Evolutionary conservation across 2,888 invertebrate genomes (phyloP).

Genomic region (Tinea trinotella): DNA sequence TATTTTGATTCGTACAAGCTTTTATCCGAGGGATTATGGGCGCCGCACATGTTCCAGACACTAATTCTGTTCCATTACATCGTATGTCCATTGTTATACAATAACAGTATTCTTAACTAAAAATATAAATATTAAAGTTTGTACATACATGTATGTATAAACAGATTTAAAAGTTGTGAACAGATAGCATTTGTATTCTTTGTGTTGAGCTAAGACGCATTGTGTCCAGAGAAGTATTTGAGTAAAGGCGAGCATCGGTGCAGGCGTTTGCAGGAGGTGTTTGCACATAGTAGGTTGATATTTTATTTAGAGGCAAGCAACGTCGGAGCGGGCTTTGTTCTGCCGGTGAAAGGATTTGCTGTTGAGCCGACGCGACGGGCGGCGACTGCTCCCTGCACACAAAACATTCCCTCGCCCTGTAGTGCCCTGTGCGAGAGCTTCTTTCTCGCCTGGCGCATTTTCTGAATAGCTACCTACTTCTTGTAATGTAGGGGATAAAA

Average conservation of each 20-base stretch:
- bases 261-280: slow-evolving; percentile 14
- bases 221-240: slow-evolving; percentile 13
- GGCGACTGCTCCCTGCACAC: slow-evolving; percentile 10
- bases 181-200: not conserved
- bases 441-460: slow-evolving; percentile 7
- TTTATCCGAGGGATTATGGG: not conserved
- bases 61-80: no score
- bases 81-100: no score
- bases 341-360: slow-evolving; percentile 20
- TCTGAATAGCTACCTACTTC: not conserved
- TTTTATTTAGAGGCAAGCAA: slow-evolving; percentile 35
- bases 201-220: slow-evolving; percentile 4
- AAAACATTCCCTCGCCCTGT: slow-evolving; percentile 16
- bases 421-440: slow-evolving; percentile 13
- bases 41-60: not conserved
- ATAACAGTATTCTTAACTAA: no score
- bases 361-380: slow-evolving; percentile 10
- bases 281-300: slow-evolving; percentile 27
- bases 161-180: not conserved
- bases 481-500: slow-evolving; percentile 1
- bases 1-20: slow-evolving; percentile 1
- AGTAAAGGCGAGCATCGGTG: slow-evolving; percentile 9
- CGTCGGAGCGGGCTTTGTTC: slow-evolving; percentile 21
- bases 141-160: not conserved
- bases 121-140: not conserved